Conservation (phyloP, 2,888 invertebrate species). For the Drosophila anomalata region DNA sequence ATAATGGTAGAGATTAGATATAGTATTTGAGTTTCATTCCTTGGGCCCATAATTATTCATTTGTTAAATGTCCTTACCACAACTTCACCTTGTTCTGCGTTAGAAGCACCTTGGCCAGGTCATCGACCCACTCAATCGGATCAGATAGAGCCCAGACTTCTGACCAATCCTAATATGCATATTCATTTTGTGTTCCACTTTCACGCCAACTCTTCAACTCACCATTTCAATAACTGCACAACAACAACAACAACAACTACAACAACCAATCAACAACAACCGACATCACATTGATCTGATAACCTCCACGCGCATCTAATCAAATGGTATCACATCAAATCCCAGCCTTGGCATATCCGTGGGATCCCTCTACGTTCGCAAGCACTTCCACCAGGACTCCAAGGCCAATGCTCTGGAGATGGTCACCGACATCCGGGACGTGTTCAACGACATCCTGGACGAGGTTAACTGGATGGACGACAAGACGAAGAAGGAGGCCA, state of each 20-base stretch:
- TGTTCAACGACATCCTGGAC: constrained; percentile 91
- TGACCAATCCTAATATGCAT: constrained; percentile 31
- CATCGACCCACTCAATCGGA: constrained; percentile 11
- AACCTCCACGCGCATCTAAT: constrained; percentile 35
- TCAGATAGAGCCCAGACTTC: background rate
- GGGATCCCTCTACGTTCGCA: constrained; percentile 93
- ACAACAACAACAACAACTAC: constrained; percentile 46
- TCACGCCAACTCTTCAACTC: constrained; percentile 40
- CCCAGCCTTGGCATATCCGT: constrained; percentile 89
- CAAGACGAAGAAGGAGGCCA: constrained; percentile 89
- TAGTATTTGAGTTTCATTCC: background rate
- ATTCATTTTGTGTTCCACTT: constrained; percentile 57
- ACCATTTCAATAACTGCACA: constrained; percentile 53
- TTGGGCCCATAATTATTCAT: background rate
- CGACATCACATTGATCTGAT: constrained; percentile 44
- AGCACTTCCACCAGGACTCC: constrained; percentile 93
- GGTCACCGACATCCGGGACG: constrained; percentile 92
- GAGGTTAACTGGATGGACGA: constrained; percentile 97
- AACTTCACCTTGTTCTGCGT: background rate
- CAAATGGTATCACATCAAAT: constrained; percentile 25
- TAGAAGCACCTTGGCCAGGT: constrained; percentile 1
- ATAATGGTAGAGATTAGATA: no score
- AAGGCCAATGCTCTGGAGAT: constrained; percentile 93
- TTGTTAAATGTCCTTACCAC: background rate
- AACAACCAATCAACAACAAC: constrained; percentile 34